Base-by-base conservation (phyloP, 2,797 vertebrate genomes). In the Botia almorhae region DNA sequence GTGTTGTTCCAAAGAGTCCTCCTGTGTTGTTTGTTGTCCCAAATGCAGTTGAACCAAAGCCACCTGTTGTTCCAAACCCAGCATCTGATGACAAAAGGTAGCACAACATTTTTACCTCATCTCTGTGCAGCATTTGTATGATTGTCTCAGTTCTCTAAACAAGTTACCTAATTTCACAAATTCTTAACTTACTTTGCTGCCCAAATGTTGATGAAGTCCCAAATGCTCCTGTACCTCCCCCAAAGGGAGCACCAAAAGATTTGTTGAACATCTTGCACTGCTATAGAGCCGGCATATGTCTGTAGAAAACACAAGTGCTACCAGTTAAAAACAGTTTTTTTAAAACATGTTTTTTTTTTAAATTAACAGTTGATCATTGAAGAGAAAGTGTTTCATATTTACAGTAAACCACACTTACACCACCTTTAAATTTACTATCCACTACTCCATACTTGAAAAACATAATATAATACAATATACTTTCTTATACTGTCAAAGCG, bases 201-300 rank as follows among this genome's bases (percentile, higher is more conserved):
- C 97, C 97, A 84, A 98, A 98, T 10, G 96, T 95, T 1, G 97
- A 98, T 0, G 96, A 90, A 64, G 96, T 93, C 13, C 96, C 96
- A 84, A 98, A 98, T 19, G 95, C 96, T 12, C 95, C 95, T 0
- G 96, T 94, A 56, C 92, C 93, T 78, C 96, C 96, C 76, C 96
- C 96, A 70, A 98, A 98, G 5, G 96, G 95, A 77, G 96, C 95
- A 23, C 95, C 95, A 83, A 98, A 98, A 1, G 96, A 96, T 87
- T 97, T 98, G 92, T 97, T 97, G 91, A 98, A 98, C 96, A 98
- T 98, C 87, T 92, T 95, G 88, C 55, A 84, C 83, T 82, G 84
- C 88, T 89, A 93, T 75, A 84, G 90, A 90, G 85, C 88, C 91
- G 71, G 90, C 91, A 93, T 91, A 92, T 76, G 92, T 86, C 92